Conservation (phyloP, 2,888 invertebrate genomes). For the Hydrotaea cyrtoneurina region DNA sequence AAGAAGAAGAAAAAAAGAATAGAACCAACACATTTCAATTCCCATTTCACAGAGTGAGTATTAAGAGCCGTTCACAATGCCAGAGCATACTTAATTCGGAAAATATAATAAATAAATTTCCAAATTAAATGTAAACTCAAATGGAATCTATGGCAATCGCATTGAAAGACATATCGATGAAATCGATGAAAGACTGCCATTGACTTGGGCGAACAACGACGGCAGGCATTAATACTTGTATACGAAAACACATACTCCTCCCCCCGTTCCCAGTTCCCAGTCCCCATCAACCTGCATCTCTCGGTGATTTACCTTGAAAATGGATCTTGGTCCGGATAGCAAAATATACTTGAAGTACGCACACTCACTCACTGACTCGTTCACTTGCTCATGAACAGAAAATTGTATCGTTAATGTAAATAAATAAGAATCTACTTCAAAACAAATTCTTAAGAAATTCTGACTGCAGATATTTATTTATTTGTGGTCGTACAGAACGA, state of each 20-base stretch:
- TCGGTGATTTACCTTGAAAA: conserved; percentile 26
- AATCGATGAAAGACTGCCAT: not conserved
- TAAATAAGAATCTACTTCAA: conserved; percentile 23
- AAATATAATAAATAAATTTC: conserved; percentile 55
- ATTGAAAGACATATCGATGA: not conserved
- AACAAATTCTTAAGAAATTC: conserved; percentile 13
- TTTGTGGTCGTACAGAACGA: not conserved
- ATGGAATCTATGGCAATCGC: conserved; percentile 6
- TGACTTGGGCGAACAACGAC: too few relatives aligned
- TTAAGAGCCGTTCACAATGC: conserved; percentile 1
- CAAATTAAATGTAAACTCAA: conserved; percentile 44
- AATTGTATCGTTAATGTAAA: conserved; percentile 33
- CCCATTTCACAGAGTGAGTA: not conserved
- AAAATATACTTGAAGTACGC: conserved; percentile 4
- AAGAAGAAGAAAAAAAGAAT: too few relatives aligned
- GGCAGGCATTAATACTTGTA: too few relatives aligned
- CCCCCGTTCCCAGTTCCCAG: too few relatives aligned
- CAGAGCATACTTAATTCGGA: conserved; percentile 18
- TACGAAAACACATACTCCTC: too few relatives aligned
- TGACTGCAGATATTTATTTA: conserved; percentile 4
- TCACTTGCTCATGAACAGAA: not conserved
- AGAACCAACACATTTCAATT: not conserved
- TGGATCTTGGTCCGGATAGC: not conserved
- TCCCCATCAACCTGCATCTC: not conserved
- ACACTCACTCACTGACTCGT: not conserved